Conservation (phyloP, 2,888 invertebrate genomes). For the Leptinotarsa rubiginosa region DNA sequence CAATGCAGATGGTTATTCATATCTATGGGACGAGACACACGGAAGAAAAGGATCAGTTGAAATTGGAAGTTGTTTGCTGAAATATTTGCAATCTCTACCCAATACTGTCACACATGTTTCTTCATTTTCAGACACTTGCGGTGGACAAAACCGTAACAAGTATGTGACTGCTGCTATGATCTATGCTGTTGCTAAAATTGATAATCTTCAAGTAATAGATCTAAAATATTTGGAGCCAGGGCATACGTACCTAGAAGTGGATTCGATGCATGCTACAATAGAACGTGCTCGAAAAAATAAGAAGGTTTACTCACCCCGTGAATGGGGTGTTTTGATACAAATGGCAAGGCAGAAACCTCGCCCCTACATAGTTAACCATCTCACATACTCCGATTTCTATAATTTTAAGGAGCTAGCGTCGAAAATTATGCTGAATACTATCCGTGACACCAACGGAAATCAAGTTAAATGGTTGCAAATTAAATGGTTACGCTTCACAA, state of each 20-base stretch:
- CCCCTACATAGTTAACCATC: background rate
- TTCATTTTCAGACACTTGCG: conserved; percentile 48
- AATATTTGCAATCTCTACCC: conserved; percentile 40
- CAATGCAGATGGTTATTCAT: conserved; percentile 32
- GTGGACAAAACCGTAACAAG: conserved; percentile 48
- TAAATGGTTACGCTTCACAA: conserved; percentile 8
- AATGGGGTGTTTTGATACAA: conserved; percentile 24
- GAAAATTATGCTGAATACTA: conserved; percentile 1
- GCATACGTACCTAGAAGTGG: conserved; percentile 17
- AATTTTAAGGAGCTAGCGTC: background rate
- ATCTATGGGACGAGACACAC: conserved; percentile 38
- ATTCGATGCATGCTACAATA: conserved; percentile 22
- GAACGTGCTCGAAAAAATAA: conserved; percentile 15
- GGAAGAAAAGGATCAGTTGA: conserved; percentile 29
- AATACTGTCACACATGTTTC: conserved; percentile 39
- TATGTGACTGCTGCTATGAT: conserved; percentile 45
- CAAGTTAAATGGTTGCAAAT: conserved; percentile 5
- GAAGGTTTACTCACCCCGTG: conserved; percentile 18
- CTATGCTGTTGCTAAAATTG: conserved; percentile 13
- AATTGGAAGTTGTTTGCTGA: conserved; percentile 39
- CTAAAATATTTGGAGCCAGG: conserved; percentile 27
- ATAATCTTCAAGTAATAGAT: conserved; percentile 9
- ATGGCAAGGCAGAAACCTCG: conserved; percentile 19
- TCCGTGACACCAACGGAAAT: background rate
- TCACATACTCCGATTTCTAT: background rate